A percentile compares a stretch with the other conserved stretches of the same genome.
Evolutionary conservation across 1,140 invertebrate genomes (phyloP).

Genomic region (Caerostris darwini): DNA sequence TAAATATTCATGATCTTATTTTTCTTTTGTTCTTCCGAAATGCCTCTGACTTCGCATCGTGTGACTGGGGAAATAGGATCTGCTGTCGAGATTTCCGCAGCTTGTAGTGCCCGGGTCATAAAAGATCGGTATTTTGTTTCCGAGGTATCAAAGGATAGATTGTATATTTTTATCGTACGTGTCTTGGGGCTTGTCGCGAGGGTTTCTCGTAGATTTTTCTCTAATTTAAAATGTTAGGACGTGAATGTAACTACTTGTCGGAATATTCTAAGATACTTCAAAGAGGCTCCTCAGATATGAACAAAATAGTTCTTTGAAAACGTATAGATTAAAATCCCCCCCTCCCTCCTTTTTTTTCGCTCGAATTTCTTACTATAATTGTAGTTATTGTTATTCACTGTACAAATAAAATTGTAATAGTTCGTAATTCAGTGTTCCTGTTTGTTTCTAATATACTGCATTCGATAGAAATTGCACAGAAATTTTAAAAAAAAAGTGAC

Average conservation of each 20-base stretch:
- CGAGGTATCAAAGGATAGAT: neutral
- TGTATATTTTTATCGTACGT: neutral
- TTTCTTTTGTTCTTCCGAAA: neutral
- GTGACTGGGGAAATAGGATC: neutral
- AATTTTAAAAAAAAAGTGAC: no score
- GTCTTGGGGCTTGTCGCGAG: neutral
- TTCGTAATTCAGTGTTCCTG: no score
- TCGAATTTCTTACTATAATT: no score
- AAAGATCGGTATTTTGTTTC: neutral
- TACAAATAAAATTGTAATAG: no score
- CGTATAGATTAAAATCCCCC: no score
- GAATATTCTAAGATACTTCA: neutral
- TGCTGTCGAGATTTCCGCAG: neutral
- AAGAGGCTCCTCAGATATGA: no score
- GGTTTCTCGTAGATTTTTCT: neutral
- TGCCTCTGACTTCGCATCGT: neutral
- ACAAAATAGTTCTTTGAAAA: no score
- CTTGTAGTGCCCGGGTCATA: neutral
- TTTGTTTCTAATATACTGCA: no score
- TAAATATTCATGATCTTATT: constrained; percentile 24
- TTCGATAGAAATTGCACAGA: no score
- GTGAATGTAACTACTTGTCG: neutral
- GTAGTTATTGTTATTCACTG: no score
- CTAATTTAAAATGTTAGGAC: neutral
- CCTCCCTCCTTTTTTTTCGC: no score